Conservation (phyloP, 2,888 invertebrate genomes). For the Geotrupes spiniger region DNA sequence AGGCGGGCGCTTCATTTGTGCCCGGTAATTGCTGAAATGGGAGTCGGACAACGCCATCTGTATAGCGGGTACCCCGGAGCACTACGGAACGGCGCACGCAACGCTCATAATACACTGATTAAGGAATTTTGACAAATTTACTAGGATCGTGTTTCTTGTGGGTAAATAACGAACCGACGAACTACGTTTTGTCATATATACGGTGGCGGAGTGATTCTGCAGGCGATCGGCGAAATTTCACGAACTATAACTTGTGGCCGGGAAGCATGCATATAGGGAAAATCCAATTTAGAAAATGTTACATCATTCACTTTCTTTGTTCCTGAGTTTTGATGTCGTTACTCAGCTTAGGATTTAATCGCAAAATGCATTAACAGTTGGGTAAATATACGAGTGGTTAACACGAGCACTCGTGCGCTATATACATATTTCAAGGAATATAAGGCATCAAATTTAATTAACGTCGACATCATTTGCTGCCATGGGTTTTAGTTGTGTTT, state of each 20-base stretch:
- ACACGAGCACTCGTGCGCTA: no score
- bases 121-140: constrained; percentile 40
- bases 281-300: constrained; percentile 1
- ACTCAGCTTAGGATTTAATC: no score
- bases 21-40: constrained; percentile 29
- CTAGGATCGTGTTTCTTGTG: constrained; percentile 33
- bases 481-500: no score
- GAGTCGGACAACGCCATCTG: constrained; percentile 28
- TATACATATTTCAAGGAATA: no score
- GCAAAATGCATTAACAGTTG: no score
- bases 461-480: no score
- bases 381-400: no score
- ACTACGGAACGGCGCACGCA: constrained; percentile 1
- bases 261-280: neutral
- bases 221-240: neutral
- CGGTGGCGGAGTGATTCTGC: no score
- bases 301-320: neutral
- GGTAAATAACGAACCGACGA: constrained; percentile 29
- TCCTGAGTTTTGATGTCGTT: neutral
- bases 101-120: neutral
- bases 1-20: constrained; percentile 27
- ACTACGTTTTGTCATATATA: no score
- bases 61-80: constrained; percentile 26
- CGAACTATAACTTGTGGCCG: neutral
- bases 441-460: no score